phyloP scores from a whole-genome alignment of 35 echinoderm and acorn worm species.

The Heliocidaris erythrogramma region DNA sequence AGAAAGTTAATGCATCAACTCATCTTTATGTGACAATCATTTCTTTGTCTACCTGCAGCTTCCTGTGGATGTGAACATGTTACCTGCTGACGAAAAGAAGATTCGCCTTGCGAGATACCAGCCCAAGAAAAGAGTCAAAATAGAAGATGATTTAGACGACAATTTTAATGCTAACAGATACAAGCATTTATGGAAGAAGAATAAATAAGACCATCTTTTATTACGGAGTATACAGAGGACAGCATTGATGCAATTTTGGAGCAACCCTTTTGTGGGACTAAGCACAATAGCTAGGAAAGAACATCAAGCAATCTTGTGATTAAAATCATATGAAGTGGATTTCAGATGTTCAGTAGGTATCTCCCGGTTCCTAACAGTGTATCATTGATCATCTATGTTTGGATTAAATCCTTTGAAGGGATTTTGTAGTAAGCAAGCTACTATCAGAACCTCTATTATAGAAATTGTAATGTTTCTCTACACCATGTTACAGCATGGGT shows the following conservation, averaged over 20 bases:
- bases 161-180: conserved; percentile 86
- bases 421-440: too few species aligned
- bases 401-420: too few species aligned
- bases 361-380: too few species aligned
- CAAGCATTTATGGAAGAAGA: conserved; percentile 85
- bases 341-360: too few species aligned
- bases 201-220: background rate
- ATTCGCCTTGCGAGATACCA: conserved; percentile 75
- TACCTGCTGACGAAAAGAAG: conserved; percentile 79
- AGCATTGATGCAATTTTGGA: background rate
- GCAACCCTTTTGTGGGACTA: background rate
- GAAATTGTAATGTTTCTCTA: too few species aligned
- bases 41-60: conserved; percentile 66
- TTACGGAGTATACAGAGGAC: background rate
- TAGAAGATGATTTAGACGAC: conserved; percentile 89
- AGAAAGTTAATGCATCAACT: background rate
- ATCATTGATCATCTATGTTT: too few species aligned
- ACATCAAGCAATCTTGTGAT: background rate
- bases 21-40: background rate
- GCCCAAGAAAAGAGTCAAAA: conserved; percentile 65
- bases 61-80: conserved; percentile 79
- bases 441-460: too few species aligned
- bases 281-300: too few species aligned
- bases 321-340: background rate
- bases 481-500: too few species aligned